Base-by-base conservation (phyloP, 1,140 invertebrate genomes). In the Zaprionus davidi region DNA sequence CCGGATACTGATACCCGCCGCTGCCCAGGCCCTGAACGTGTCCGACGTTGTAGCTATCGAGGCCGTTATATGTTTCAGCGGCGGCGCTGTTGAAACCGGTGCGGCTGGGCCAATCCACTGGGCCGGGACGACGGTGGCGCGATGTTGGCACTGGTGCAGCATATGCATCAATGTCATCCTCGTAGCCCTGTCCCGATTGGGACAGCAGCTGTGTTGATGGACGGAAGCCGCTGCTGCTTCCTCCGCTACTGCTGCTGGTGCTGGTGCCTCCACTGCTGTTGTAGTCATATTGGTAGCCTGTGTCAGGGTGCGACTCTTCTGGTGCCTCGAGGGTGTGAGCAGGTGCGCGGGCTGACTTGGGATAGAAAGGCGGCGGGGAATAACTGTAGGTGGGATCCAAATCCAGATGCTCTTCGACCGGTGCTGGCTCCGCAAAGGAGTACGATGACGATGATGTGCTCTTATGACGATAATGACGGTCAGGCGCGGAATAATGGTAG, bases 11-110 rank as follows among this genome's bases (percentile, higher is more conserved):
- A 46, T 82, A 88, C 3, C 79, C 72, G 22, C 66, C 58, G 59
- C 64, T 73, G 1, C 75, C 85, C 5, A 84, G 36, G 28, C 81
- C 78, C 59, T 90, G 90, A 0, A 84, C 81, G 22, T 90, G 83
- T 0, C 76, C 83, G 1, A 76, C 86, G 44, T 82, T 84, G 55
- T 92, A 91, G 67, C 90, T 92, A 55, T 91, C 85, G 44, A 78
- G 46, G 7, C 83, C 78, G 31, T 24, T 79, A 22, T 86, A 91
- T 3, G 82, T 90, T 11, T 91, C 82, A 9, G 77, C 20, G 0
- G 73, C 68, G 13, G 34, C 63, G 22, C 51, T 38, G 5, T 67
- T 78, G 17, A 64, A 80, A 0, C 63, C 71, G 9, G 44, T 58
- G 12, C 60, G 20, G 22, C 68, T 72, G 9, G 80, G 56, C 80